Conservation (phyloP, 2,797 vertebrate genomes). For the Pipistrellus kuhlii region DNA sequence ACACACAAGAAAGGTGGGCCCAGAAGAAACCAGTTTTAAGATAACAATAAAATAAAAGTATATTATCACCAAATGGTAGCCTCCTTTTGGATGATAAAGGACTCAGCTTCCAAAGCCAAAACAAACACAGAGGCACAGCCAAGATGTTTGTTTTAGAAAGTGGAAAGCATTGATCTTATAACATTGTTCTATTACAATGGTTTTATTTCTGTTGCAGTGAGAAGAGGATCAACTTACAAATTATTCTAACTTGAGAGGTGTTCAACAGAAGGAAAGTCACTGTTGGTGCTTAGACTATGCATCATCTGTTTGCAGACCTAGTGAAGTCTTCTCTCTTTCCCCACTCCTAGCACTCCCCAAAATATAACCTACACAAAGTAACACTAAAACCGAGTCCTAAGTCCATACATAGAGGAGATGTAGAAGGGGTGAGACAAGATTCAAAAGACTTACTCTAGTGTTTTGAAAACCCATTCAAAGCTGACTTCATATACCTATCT, state of each 20-base stretch:
- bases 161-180: slow-evolving; percentile 66
- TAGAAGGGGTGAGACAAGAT: neutral
- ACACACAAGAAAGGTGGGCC: slow-evolving; percentile 74
- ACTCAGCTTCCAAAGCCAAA: slow-evolving; percentile 73
- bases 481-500: neutral
- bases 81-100: slow-evolving; percentile 77
- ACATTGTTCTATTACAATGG: slow-evolving; percentile 62
- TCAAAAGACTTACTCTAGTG: neutral
- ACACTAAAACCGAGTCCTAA: neutral
- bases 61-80: slow-evolving; percentile 68
- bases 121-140: slow-evolving; percentile 70
- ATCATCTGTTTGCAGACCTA: neutral
- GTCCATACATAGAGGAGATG: neutral
- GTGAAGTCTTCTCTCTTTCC: neutral
- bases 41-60: slow-evolving; percentile 77
- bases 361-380: neutral
- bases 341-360: neutral
- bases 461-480: slow-evolving; percentile 33
- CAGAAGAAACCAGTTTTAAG: slow-evolving; percentile 76
- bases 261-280: neutral
- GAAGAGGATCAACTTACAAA: neutral
- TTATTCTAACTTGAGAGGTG: neutral
- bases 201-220: slow-evolving; percentile 59
- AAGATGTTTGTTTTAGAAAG: slow-evolving; percentile 78
- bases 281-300: neutral